Evolutionary conservation across 2,888 invertebrate species (phyloP).

Genomic region (Thymelicus sylvestris): DNA sequence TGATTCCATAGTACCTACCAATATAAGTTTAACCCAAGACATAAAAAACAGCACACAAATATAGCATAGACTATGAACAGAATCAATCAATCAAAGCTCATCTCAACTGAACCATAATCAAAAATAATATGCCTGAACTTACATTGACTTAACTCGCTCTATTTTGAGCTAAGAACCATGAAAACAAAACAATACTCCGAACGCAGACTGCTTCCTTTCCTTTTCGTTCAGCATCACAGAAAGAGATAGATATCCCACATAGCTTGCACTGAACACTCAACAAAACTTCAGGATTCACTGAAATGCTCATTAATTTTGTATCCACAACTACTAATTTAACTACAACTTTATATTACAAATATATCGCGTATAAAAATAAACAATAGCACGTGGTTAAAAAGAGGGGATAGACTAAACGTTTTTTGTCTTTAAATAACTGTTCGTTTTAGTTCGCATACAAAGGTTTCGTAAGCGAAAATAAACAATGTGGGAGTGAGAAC

Average conservation of each 20-base stretch:
- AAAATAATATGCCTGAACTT: slow-evolving; percentile 52
- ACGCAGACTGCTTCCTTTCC: slow-evolving; percentile 72
- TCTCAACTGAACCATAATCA: not conserved
- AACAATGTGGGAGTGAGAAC: slow-evolving; percentile 59
- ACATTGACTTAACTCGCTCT: slow-evolving; percentile 72
- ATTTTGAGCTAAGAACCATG: slow-evolving; percentile 68
- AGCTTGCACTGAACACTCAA: slow-evolving; percentile 78
- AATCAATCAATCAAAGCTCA: slow-evolving; percentile 4
- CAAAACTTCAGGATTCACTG: slow-evolving; percentile 72
- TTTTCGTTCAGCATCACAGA: slow-evolving; percentile 70
- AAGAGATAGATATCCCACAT: slow-evolving; percentile 66
- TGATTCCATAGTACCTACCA: too few relatives aligned
- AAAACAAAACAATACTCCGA: slow-evolving; percentile 74
- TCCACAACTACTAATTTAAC: slow-evolving; percentile 26
- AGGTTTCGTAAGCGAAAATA: slow-evolving; percentile 68
- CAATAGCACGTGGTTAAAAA: slow-evolving; percentile 52
- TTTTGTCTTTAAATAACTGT: slow-evolving; percentile 30
- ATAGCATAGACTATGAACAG: not conserved
- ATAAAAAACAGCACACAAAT: not conserved
- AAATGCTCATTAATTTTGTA: slow-evolving; percentile 49
- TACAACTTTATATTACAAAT: slow-evolving; percentile 10
- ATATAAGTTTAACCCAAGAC: not conserved
- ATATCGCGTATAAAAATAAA: slow-evolving; percentile 48
- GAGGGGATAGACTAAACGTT: slow-evolving; percentile 47
- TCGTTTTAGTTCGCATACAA: slow-evolving; percentile 32